Evolutionary conservation across 2,888 invertebrate species (phyloP).

Genomic region (Lycia hirtaria): DNA sequence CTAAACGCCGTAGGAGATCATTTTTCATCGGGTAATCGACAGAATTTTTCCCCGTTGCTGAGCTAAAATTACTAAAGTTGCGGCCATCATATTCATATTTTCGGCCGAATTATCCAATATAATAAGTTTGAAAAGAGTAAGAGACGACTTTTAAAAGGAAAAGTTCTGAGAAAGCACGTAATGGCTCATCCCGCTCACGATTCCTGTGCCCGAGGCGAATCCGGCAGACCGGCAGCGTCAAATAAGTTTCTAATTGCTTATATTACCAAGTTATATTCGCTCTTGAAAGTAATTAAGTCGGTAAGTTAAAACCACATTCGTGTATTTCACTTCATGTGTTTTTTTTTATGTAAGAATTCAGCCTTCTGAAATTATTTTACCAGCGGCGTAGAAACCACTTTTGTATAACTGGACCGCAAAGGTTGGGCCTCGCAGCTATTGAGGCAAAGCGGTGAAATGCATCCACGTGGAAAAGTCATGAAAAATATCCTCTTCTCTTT

Average conservation of each 20-base stretch:
- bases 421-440: constrained; percentile 64
- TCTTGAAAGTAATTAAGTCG: constrained; percentile 82
- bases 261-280: constrained; percentile 84
- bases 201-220: constrained; percentile 78
- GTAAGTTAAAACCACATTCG: constrained; percentile 76
- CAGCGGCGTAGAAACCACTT: constrained; percentile 50
- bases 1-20: constrained; percentile 66
- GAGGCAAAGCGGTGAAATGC: constrained; percentile 68
- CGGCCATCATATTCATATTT: constrained; percentile 81
- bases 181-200: constrained; percentile 84
- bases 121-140: constrained; percentile 83
- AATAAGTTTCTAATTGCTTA: constrained; percentile 86
- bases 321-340: constrained; percentile 61
- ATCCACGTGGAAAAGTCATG: constrained; percentile 71
- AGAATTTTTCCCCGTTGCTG: constrained; percentile 64
- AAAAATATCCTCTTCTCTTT: constrained; percentile 67
- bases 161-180: constrained; percentile 82
- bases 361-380: constrained; percentile 44
- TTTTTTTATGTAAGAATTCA: constrained; percentile 38
- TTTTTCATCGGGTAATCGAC: constrained; percentile 73
- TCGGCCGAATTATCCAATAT: constrained; percentile 81
- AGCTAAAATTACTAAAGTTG: constrained; percentile 79
- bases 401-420: constrained; percentile 63
- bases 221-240: constrained; percentile 82
- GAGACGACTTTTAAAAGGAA: constrained; percentile 84